phyloP scores from a whole-genome alignment of 1,140 invertebrate species.

The Metopolophium dirhodum region DNA sequence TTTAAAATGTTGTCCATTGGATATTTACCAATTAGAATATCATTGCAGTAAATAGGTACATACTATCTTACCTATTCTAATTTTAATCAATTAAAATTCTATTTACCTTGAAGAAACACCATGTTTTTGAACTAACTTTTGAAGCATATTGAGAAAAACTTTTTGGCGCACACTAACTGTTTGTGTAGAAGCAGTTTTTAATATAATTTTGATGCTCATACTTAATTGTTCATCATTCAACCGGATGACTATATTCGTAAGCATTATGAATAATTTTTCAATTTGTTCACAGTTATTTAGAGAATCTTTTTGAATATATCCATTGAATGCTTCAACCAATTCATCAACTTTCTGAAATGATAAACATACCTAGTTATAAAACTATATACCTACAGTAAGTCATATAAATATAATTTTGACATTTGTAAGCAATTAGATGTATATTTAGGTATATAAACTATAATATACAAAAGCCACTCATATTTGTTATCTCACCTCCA shows the following conservation, averaged over 20 bases:
- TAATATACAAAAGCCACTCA: no score
- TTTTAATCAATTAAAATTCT: background rate
- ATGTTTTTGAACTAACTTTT: conserved; percentile 48
- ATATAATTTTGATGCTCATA: conserved; percentile 27
- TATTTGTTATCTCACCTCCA: no score
- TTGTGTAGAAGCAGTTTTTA: conserved; percentile 51
- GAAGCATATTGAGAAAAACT: conserved; percentile 52
- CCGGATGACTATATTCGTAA: background rate
- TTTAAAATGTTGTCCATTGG: background rate
- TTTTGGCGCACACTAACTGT: conserved; percentile 51
- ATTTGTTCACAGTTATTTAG: conserved; percentile 45
- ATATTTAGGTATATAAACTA: background rate
- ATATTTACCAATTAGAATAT: background rate
- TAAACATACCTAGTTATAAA: background rate
- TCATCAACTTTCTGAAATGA: conserved; percentile 52
- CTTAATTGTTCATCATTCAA: conserved; percentile 51
- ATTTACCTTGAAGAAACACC: conserved; percentile 47
- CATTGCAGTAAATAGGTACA: background rate
- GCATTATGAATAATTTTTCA: conserved; percentile 33
- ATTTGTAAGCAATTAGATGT: background rate
- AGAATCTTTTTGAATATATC: conserved; percentile 51
- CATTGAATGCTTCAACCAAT: conserved; percentile 50
- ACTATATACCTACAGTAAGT: background rate
- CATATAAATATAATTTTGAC: background rate
- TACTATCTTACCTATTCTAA: background rate